Conservation (phyloP, 2,888 invertebrate species). For the Pachliopta kotzebuea region DNA sequence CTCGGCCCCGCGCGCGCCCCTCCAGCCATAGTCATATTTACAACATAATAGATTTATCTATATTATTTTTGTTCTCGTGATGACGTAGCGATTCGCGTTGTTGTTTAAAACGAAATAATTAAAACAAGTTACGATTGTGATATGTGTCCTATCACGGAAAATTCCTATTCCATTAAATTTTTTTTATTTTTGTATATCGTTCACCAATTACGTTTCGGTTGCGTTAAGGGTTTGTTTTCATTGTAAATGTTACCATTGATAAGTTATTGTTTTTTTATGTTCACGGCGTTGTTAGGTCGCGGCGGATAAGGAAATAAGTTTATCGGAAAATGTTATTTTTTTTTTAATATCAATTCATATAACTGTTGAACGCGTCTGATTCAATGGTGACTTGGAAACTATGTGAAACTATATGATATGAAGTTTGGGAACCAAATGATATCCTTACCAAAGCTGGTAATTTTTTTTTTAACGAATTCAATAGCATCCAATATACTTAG, state of each 20-base stretch:
- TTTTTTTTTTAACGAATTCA: conserved; percentile 34
- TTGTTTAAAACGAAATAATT: conserved; percentile 34
- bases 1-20: conserved; percentile 33
- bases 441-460: conserved; percentile 57
- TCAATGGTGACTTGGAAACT: conserved; percentile 26
- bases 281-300: conserved; percentile 6
- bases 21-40: conserved; percentile 64
- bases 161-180: conserved; percentile 73
- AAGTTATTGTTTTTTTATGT: conserved; percentile 69
- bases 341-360: not conserved
- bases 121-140: conserved; percentile 59
- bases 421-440: conserved; percentile 40
- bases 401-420: too few relatives aligned
- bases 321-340: conserved; percentile 29
- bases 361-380: conserved; percentile 19
- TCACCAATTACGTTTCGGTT: conserved; percentile 59
- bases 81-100: conserved; percentile 49
- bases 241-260: conserved; percentile 79
- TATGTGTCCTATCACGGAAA: conserved; percentile 67
- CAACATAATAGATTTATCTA: conserved; percentile 57
- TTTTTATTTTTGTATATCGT: conserved; percentile 69
- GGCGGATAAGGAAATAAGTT: conserved; percentile 31
- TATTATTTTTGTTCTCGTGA: conserved; percentile 40
- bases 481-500: too few relatives aligned
- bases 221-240: conserved; percentile 57